Conservation (phyloP, 1,140 invertebrate species). For the Drosophila ercepeae region DNA sequence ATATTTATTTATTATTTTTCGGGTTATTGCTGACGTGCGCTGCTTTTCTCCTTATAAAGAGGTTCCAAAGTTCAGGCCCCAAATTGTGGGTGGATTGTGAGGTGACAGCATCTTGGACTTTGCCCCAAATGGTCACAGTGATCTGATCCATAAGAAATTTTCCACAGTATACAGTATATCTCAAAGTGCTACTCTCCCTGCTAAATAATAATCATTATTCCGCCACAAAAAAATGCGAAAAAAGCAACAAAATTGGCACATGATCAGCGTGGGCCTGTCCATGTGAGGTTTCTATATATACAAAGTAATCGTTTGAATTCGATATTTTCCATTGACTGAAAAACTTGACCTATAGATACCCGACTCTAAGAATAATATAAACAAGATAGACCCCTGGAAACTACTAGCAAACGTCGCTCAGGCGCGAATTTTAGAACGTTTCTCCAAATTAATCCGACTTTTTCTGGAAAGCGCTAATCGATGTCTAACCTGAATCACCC, state of each 20-base stretch:
- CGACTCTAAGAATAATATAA: constrained; percentile 4
- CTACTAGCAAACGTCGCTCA: not conserved
- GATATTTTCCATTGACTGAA: no score
- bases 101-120: constrained; percentile 42
- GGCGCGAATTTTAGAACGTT: constrained; percentile 45
- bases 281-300: constrained; percentile 36
- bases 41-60: constrained; percentile 25
- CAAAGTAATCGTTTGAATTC: not conserved
- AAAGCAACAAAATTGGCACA: constrained; percentile 51
- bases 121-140: constrained; percentile 35
- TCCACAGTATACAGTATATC: constrained; percentile 36
- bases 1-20: constrained; percentile 42
- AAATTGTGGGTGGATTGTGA: constrained; percentile 34
- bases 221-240: constrained; percentile 29
- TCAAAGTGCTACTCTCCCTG: constrained; percentile 3
- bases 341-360: not conserved
- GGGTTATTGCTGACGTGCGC: constrained; percentile 64
- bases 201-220: constrained; percentile 17
- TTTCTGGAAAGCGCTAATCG: constrained; percentile 38
- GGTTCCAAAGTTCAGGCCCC: constrained; percentile 60
- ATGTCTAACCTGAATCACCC: constrained; percentile 33
- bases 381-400: constrained; percentile 1
- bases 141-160: constrained; percentile 28
- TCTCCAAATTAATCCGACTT: constrained; percentile 4
- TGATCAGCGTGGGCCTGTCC: constrained; percentile 40